phyloP scores from a whole-genome alignment of 1,140 invertebrate genomes.

The Sesamia nonagrioides region DNA sequence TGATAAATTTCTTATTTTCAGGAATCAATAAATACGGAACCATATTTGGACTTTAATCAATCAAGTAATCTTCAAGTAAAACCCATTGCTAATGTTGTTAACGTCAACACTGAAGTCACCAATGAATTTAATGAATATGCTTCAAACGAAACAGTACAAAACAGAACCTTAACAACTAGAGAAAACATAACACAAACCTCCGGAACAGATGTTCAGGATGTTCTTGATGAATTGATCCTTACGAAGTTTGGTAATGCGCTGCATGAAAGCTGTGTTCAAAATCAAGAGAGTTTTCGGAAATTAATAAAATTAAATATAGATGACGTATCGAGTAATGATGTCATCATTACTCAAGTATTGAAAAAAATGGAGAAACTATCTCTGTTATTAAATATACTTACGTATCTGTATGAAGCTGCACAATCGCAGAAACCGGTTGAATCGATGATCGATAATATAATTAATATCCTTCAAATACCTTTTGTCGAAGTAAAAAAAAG shows the following conservation, averaged over 20 bases:
- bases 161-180: too few relatives aligned
- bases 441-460: neutral
- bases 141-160: neutral
- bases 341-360: too few relatives aligned
- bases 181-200: neutral
- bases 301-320: neutral
- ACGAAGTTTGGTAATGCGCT: neutral
- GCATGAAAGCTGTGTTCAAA: neutral
- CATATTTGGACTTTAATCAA: neutral
- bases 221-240: neutral
- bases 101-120: neutral
- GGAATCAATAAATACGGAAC: neutral
- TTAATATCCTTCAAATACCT: conserved; percentile 3
- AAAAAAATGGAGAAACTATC: neutral
- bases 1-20: neutral
- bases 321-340: neutral
- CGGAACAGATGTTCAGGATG: neutral
- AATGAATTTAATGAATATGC: too few relatives aligned
- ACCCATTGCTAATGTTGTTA: neutral
- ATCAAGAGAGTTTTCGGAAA: conserved; percentile 1
- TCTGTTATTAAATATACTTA: neutral
- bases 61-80: neutral
- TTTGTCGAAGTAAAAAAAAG: neutral
- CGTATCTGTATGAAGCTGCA: neutral
- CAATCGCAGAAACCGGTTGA: neutral